Percentiles rank a stretch among this genome's conserved stretches.
phyloP scores from a whole-genome alignment of 2,797 vertebrate species.

The Ctenosaura bakeri region DNA sequence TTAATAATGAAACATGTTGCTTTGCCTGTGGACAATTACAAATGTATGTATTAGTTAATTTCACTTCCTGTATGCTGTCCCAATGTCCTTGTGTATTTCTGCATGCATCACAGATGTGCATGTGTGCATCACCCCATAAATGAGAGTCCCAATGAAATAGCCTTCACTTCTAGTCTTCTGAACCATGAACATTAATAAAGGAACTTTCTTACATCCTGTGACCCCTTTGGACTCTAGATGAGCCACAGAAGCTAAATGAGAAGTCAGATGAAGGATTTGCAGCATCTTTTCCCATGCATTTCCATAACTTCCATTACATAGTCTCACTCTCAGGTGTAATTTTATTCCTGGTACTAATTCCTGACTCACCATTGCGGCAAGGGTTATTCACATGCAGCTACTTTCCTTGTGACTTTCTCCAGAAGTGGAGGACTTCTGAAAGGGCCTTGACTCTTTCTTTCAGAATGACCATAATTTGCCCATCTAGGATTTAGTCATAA shows the following conservation, averaged over 20 bases:
- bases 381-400: neutral
- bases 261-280: neutral
- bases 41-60: conserved; percentile 14
- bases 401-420: neutral
- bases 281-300: neutral
- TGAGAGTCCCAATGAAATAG: neutral
- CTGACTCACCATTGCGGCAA: neutral
- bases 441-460: neutral
- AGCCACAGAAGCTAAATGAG: neutral
- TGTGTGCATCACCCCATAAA: neutral
- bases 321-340: neutral
- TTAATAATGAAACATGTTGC: conserved; percentile 1
- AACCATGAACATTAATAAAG: neutral
- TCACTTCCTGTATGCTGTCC: neutral
- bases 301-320: neutral
- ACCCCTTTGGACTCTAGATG: neutral
- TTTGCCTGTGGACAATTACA: neutral
- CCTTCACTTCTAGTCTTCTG: neutral
- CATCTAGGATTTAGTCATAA: conserved; percentile 38
- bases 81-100: neutral
- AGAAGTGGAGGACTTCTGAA: conserved; percentile 8
- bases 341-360: neutral
- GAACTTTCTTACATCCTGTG: neutral
- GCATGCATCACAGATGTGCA: neutral
- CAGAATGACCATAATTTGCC: neutral